Base-by-base conservation (phyloP, 1,140 invertebrate genomes). In the Drosophila kepulauana region DNA sequence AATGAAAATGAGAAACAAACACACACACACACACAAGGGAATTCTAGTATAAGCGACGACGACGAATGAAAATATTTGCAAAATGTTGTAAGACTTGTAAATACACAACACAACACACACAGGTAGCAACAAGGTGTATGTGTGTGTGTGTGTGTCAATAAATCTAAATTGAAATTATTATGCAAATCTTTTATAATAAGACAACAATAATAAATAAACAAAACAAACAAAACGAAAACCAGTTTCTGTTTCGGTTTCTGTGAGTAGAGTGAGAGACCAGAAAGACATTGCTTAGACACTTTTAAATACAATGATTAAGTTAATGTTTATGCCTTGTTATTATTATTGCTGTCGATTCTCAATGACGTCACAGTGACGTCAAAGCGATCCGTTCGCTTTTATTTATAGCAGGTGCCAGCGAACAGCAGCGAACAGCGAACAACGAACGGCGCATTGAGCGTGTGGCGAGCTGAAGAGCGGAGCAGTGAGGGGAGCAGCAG, bases 311-410 rank as follows among this genome's bases (percentile, higher is more conserved):
- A 84, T 87, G 81, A 87, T 87, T 88, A 81, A 87, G 69, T 75
- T 75, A 80, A 88, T 87, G 84, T 85, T 85, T 88, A 88, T 88
- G 78, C 75, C 77, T 89, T 88, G 70, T 68, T 78, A 78, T 77
- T 78, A 78, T 77, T 86, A 43, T 43, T 87, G 75, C 63, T 82
- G 79, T 82, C 84, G 77, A 71, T 75, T 70, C 49, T 64, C 66
- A 87, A 87, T 87, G 85, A 87, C 84, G 84, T 84, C 84, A 87
- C 85, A 78, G 80, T 87, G 84, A 87, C 84, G 84, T 87, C 84
- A 87, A 87, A 84, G 75, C 84, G 73, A 74, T 78, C 65, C 81
- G 81, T 68, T 79, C 81, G 81, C 75, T 79, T 85, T 69, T 84
- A 80, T 87, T 88, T 75, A 75, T 84, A 75, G 80, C 68, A 78